Evolutionary conservation across 2,113 vertebrate species (phyloP).

Genomic region (Thamnophis sirtalis): DNA sequence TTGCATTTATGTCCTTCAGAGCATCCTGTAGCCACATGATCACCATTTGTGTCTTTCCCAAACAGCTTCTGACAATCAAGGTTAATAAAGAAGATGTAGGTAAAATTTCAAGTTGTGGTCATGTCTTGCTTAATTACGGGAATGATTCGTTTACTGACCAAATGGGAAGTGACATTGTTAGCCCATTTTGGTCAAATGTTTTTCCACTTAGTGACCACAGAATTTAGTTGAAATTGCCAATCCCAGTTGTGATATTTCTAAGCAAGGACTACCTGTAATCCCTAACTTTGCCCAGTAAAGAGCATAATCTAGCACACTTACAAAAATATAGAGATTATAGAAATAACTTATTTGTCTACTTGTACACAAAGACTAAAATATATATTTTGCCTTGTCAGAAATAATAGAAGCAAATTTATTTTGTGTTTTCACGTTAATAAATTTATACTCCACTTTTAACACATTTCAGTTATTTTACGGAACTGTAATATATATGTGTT

Average conservation of each 20-base stretch:
- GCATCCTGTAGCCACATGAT: not conserved
- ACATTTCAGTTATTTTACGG: not conserved
- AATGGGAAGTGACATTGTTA: not conserved
- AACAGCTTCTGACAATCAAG: not conserved
- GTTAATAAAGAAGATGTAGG: not conserved
- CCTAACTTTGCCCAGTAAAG: not conserved
- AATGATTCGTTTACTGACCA: not conserved
- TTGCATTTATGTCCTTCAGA: not conserved
- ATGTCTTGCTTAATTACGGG: not conserved
- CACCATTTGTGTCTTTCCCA: not conserved
- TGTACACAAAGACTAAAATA: not conserved
- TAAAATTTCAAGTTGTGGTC: not conserved
- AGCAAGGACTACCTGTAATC: not conserved
- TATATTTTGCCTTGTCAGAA: not conserved
- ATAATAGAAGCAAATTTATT: not conserved
- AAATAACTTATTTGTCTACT: not conserved
- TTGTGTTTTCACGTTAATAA: not conserved
- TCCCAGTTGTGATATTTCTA: not conserved
- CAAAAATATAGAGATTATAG: not conserved
- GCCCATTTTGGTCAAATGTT: not conserved
- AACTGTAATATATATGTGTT: not conserved
- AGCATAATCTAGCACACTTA: not conserved
- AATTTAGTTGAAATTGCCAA: not conserved
- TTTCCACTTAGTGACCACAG: not conserved
- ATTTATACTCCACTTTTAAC: not conserved